phyloP scores from a whole-genome alignment of 2,113 vertebrate genomes.

The Chloropsis cyanopogon region DNA sequence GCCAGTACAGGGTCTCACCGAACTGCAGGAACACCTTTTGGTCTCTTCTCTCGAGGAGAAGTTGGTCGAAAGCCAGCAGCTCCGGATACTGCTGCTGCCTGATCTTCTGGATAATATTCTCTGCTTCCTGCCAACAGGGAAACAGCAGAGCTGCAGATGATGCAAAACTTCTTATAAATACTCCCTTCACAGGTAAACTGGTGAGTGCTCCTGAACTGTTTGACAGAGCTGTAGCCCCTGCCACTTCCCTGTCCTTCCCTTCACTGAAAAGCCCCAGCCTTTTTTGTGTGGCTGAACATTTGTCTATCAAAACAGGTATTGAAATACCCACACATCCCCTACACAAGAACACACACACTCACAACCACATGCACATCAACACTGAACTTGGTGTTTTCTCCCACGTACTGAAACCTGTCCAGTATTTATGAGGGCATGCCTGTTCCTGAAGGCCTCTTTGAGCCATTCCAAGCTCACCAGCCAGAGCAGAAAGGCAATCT shows the following conservation, averaged over 20 bases:
- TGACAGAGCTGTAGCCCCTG: neutral
- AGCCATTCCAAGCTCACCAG: neutral
- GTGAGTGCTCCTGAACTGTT: neutral
- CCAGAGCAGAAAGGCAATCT: neutral
- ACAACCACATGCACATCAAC: neutral
- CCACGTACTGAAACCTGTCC: neutral
- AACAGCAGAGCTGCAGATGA: constrained; percentile 41
- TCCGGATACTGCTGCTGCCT: constrained; percentile 92
- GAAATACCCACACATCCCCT: neutral
- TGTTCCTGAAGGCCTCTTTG: neutral
- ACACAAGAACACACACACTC: neutral
- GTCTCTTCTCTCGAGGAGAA: constrained; percentile 82
- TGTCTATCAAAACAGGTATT: neutral
- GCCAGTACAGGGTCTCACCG: constrained; percentile 69
- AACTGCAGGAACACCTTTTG: constrained; percentile 91
- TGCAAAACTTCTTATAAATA: constrained; percentile 21
- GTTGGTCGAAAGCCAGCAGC: constrained; percentile 88
- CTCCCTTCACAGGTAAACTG: neutral
- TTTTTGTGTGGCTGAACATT: neutral
- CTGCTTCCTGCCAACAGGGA: constrained; percentile 86
- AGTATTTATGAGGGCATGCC: neutral
- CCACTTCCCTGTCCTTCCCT: neutral
- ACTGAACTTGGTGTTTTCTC: neutral
- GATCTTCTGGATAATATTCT: constrained; percentile 92
- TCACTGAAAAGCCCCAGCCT: neutral